Evolutionary conservation across 2,888 invertebrate genomes (phyloP).

Genomic region (Cephus pygmeus): DNA sequence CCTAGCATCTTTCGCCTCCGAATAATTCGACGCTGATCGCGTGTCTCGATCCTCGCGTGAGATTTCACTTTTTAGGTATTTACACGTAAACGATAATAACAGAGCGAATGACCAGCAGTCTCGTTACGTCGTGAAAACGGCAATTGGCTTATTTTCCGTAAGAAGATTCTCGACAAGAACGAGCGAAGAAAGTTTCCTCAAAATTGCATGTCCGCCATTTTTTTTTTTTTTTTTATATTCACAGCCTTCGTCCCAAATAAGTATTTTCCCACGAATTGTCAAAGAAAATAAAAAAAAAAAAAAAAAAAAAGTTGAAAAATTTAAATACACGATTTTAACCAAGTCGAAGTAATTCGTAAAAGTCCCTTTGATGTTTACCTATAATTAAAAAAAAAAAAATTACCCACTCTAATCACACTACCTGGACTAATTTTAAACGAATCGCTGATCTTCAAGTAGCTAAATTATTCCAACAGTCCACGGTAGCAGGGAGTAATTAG

Average conservation of each 20-base stretch:
- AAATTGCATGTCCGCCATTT: background rate
- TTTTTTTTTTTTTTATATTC: background rate
- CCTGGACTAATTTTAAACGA: background rate
- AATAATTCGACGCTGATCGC: background rate
- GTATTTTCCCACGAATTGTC: background rate
- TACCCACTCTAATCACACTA: background rate
- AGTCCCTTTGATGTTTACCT: background rate
- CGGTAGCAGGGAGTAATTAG: slow-evolving; percentile 33
- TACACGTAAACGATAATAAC: background rate
- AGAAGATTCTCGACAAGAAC: background rate
- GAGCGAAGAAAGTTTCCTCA: background rate
- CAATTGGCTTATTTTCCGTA: background rate
- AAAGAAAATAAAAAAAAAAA: no score
- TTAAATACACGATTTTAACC: no score
- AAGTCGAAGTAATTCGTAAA: background rate
- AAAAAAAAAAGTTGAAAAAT: no score
- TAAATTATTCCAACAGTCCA: background rate
- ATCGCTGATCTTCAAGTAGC: slow-evolving; percentile 16
- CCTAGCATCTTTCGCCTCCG: background rate
- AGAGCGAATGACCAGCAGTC: background rate
- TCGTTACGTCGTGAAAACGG: background rate
- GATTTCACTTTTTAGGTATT: background rate
- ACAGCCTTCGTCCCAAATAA: background rate
- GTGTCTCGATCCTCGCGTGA: background rate
- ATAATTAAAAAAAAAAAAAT: background rate